A percentile compares a stretch with the other conserved stretches of the same genome.
These are phyloP conservation scores for Athene cunicularia DNA, from an alignment of 2,113 vertebrate species.

Conservation along the genomic window DNA sequence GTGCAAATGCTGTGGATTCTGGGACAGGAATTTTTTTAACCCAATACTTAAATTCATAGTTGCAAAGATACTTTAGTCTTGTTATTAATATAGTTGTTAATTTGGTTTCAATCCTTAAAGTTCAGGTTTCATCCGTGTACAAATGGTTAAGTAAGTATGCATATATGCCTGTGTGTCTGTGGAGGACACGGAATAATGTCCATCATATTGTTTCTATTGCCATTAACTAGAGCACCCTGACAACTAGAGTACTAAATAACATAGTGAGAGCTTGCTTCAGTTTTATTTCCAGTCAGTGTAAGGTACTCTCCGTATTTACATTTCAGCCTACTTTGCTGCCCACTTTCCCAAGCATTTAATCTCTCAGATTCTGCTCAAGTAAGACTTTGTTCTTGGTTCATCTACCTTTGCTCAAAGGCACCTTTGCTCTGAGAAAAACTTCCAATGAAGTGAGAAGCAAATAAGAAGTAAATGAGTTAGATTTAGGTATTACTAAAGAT, in stretches of 20 bases:
- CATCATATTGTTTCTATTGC: not conserved
- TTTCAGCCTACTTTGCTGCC: not conserved
- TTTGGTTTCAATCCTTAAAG: not conserved
- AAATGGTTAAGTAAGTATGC: not conserved
- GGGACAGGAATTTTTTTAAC: not conserved
- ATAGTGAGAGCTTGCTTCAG: not conserved
- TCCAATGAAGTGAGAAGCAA: not conserved
- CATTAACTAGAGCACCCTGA: not conserved
- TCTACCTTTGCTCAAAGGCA: not conserved
- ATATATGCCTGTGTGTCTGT: not conserved
- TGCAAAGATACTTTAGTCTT: not conserved
- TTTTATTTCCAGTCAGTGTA: not conserved
- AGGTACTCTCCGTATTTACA: not conserved
- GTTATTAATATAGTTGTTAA: not conserved
- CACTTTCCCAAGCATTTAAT: not conserved
- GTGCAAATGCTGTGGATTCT: not conserved
- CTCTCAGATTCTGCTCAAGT: not conserved
- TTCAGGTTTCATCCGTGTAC: not conserved
- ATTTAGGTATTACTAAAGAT: not conserved
- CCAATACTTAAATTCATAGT: not conserved
- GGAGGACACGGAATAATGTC: not conserved
- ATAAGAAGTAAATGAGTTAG: not conserved
- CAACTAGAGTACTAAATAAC: not conserved
- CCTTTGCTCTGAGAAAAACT: not conserved
- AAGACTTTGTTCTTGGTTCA: not conserved